Base-by-base conservation (phyloP, 64 coral and sea anemone genomes). In the Exaiptasia diaphana region DNA sequence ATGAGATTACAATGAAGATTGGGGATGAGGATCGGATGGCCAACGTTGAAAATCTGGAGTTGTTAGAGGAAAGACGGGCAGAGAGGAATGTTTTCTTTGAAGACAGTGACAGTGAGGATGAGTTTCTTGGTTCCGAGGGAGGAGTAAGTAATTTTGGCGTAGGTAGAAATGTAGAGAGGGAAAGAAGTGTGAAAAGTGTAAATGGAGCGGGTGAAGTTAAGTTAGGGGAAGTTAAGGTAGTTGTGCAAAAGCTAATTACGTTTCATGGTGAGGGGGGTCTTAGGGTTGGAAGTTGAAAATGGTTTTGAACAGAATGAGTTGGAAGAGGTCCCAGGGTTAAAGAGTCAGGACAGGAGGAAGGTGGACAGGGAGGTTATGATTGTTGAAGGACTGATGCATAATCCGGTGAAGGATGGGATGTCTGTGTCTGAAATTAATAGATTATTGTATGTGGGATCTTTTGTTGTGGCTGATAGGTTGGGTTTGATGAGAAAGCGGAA, bases 331-430 rank as follows among this genome's bases (percentile, higher is more conserved):
- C 62, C 22, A 26, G 62, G 62, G 17, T 67, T 38, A 6, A 67
- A 67, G 32, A 29, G 21, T 33, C 62, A 67, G 17, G 62, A 67
- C 17, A 67, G 62, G 62, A 67, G 62, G 62, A 67, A 67, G 34
- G 62, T 67, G 3, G 32, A 67, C 62, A 67, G 7, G 25, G 62
- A 67, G 62, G 62, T 67, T n/a, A n/a, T n/a, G n/a, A n/a, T n/a
- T n/a, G n/a, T n/a, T n/a, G n/a, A n/a, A n/a, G n/a, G n/a, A n/a
- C n/a, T n/a, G n/a, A n/a, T n/a, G n/a, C n/a, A n/a, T n/a, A n/a
- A n/a, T n/a, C n/a, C n/a, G n/a, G n/a, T n/a, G n/a, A n/a, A n/a
- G n/a, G n/a, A n/a, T n/a, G n/a, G n/a, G n/a, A n/a, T n/a, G n/a
- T n/a, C n/a, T n/a, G n/a, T n/a, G n/a, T n/a, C n/a, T n/a, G n/a